phyloP scores from a whole-genome alignment of 2,113 vertebrate genomes.

The Pseudorasbora parva region DNA sequence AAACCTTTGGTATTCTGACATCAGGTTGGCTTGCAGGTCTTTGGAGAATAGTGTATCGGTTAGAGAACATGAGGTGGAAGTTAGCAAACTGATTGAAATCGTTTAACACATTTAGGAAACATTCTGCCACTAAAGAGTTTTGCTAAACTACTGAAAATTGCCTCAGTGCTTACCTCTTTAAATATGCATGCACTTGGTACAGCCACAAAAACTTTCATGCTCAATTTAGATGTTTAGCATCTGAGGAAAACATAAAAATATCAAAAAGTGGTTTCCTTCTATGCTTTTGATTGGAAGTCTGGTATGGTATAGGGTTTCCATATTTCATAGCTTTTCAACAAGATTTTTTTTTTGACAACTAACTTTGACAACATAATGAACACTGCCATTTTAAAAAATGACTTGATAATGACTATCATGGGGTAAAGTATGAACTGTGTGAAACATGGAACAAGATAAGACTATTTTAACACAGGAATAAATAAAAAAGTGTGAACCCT shows the following conservation, averaged over 20 bases:
- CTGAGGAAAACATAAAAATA: neutral
- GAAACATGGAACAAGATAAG: constrained; percentile 1
- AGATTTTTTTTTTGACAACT: neutral
- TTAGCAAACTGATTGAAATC: neutral
- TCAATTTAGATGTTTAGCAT: neutral
- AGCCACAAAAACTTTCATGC: neutral
- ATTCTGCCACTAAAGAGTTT: neutral
- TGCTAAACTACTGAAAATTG: neutral
- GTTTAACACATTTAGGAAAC: neutral
- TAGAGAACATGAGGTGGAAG: neutral
- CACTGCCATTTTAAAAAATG: neutral
- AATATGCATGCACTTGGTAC: neutral
- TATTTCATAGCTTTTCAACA: neutral
- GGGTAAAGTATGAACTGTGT: neutral
- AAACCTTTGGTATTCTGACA: neutral
- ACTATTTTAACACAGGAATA: neutral
- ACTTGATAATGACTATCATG: neutral
- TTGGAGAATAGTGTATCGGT: neutral
- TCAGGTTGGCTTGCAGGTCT: constrained; percentile 9
- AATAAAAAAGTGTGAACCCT: neutral
- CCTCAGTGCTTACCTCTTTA: neutral
- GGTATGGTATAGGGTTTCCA: neutral
- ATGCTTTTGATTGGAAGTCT: neutral
- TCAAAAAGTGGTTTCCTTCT: neutral
- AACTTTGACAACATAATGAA: neutral